A percentile compares a stretch with the other conserved stretches of the same genome.
Conservation (phyloP, 2,888 invertebrate species). For the Apodemia zela region DNA sequence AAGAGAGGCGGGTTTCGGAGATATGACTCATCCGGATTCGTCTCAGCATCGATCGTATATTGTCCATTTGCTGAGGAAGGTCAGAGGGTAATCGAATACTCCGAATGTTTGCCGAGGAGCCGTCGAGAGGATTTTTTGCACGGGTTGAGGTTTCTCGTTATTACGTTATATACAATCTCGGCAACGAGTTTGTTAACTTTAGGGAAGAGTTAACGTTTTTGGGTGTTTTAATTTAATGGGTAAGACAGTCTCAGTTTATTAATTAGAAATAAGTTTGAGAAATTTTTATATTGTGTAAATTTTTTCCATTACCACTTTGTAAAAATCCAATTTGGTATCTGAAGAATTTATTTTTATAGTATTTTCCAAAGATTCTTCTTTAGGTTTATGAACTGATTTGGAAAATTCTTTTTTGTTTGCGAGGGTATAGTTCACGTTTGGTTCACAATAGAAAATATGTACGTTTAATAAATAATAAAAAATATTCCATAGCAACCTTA, state of each 20-base stretch:
- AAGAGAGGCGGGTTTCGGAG: slow-evolving; percentile 64
- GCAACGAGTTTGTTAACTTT: slow-evolving; percentile 18
- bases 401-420: too few relatives aligned
- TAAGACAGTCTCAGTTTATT: not conserved
- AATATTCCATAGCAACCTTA: too few relatives aligned
- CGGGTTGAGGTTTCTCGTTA: not conserved
- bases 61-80: slow-evolving; percentile 54
- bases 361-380: too few relatives aligned
- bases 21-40: slow-evolving; percentile 67
- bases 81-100: slow-evolving; percentile 50
- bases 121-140: slow-evolving; percentile 26
- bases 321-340: not conserved
- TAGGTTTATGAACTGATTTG: too few relatives aligned
- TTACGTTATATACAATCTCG: not conserved
- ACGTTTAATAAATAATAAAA: too few relatives aligned
- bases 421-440: too few relatives aligned
- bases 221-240: not conserved
- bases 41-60: slow-evolving; percentile 66
- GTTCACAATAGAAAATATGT: too few relatives aligned
- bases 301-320: slow-evolving; percentile 3
- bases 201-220: not conserved
- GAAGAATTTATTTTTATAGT: too few relatives aligned
- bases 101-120: slow-evolving; percentile 42
- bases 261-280: slow-evolving; percentile 2
- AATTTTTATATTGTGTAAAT: not conserved